Base-by-base conservation (phyloP, 1,140 invertebrate genomes). In the Calliopsis andreniformis region DNA sequence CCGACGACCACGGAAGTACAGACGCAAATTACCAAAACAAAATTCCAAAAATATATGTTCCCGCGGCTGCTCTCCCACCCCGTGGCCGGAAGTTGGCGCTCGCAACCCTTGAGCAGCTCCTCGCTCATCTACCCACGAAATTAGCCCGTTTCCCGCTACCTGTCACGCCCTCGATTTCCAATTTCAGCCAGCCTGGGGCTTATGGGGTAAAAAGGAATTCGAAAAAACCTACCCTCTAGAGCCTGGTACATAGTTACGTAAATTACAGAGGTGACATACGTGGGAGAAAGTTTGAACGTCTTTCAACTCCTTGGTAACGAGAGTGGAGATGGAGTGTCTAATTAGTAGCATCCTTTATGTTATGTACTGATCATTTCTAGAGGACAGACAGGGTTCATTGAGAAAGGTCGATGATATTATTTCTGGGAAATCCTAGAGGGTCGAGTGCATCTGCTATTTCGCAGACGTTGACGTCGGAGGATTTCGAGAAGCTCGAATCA, bases 1-100 rank as follows among this genome's bases (percentile, higher is more conserved):
- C 47, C 61, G 7, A 25, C 61, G 43, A 53, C 62, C 61, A 28
- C 61, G 66, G 80, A 83, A 80, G 64, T 61, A 32, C 58, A 49
- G 68, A 16, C 69, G 61, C 75, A 85, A 85, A 84, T 85, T 84
- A 84, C 79, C 75, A 80, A 85, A 85, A 85, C 70, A 80, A 62
- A 75, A 69, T 76, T 80, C 61, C 45, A 55, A 71, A 72, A 67
- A 59, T 71, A 35, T 47, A 59, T 71, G 28, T 47, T 28, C 30
- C 18, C 0, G 0, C 18, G 16, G 30, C 0, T 30, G 7, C 39
- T 6, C 28, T 12, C 0, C 23, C 16, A 4, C 28, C 12, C 28
- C 8, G 2, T n/a, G 2, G 7, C 61, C 62, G 71, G 71, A 73
- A 73, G 67, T 56, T 47, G 42, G 30, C n/a, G 6, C 56, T 35